Conservation (phyloP, 1,140 invertebrate genomes). For the Formica selysi region DNA sequence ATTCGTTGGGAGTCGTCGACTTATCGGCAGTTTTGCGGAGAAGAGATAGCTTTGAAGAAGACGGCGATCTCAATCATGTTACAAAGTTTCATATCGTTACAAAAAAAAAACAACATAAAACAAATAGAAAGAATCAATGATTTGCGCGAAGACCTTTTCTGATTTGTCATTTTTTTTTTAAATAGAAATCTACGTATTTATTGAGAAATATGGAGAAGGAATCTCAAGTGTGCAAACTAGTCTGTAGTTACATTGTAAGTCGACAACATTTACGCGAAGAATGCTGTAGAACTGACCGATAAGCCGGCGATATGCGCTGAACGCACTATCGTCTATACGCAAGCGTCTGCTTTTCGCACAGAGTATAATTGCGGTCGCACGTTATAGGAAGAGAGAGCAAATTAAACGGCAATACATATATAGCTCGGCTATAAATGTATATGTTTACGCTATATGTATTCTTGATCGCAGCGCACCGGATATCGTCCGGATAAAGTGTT, state of each 20-base stretch:
- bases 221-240: conserved; percentile 71
- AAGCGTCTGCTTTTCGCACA: conserved; percentile 58
- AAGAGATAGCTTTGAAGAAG: background rate
- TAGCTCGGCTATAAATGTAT: conserved; percentile 45
- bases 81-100: background rate
- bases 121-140: background rate
- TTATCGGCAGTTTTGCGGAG: conserved; percentile 46
- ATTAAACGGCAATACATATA: conserved; percentile 37
- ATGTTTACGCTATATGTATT: conserved; percentile 28
- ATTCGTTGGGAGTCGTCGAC: conserved; percentile 38
- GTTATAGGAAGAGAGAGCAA: conserved; percentile 35
- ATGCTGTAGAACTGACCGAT: conserved; percentile 49
- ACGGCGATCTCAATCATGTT: background rate
- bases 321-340: background rate
- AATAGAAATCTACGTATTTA: background rate
- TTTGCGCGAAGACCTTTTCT: background rate
- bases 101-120: background rate
- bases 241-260: conserved; percentile 43
- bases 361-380: conserved; percentile 49
- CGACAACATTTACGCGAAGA: conserved; percentile 2
- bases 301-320: conserved; percentile 11
- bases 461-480: conserved; percentile 4
- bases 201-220: conserved; percentile 19
- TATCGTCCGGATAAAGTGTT: conserved; percentile 19
- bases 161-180: background rate